Evolutionary conservation across 1,140 invertebrate genomes (phyloP), one percentile per base, ranked within the genome.

Genomic region (Caenorhabditis inopinata): DNA sequence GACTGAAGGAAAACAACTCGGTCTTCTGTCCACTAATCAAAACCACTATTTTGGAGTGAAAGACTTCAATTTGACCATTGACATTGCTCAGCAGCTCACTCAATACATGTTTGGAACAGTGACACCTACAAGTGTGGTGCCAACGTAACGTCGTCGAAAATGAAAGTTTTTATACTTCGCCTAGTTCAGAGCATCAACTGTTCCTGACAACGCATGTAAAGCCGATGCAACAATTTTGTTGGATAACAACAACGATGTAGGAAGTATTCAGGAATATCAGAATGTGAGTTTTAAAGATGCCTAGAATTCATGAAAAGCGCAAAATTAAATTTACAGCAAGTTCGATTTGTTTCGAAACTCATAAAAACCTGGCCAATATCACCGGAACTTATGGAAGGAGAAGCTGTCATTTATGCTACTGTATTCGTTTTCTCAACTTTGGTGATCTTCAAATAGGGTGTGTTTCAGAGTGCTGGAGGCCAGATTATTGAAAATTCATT

Each of bases 331-430:
- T 58, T 62, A 11, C 53, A 62, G 53, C 53, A 62, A 62, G 25
- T 29, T 14, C 53, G 53, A 32, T 32, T 29, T 0, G 35, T 62
- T 3, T 29, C 53, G 3, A 62, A 62, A n/a, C 53, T 62, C 11
- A 62, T 62, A 1, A 62, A 62, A 32, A 62, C 53, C 53, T 62
- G 53, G 53, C 53, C 53, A 35, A 62, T 62, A 32, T 62, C 53
- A 32, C 53, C 53, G 11, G 27, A 62, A 4, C 27, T 62, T 16
- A 62, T 62, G 53, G 53, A 62, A 62, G 53, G 53, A 62, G 53
- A 62, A 62, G 53, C 53, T 62, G 27, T 62, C n/a, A 29, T 62
- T 62, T 62, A 25, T 32, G 25, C 16, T 25, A 62, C 53, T 25
- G 53, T 62, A 62, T 32, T n/a, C 18, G 7, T 25, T 25, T 25